Conservation (phyloP, 1,140 invertebrate genomes). For the Mycetomoellerius zeteki region DNA sequence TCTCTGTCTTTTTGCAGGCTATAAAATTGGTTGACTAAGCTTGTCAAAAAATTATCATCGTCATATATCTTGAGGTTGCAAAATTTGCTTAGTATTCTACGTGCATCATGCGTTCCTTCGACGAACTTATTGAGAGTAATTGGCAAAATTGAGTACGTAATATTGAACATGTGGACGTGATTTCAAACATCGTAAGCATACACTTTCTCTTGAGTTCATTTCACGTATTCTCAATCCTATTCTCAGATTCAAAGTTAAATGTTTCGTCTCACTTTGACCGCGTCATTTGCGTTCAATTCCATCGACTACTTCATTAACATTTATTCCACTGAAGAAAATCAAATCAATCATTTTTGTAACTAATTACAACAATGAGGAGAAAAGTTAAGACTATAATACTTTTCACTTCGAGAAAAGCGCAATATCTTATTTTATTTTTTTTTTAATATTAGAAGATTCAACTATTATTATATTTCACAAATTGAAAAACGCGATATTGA, state of each 20-base stretch:
- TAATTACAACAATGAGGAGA: neutral
- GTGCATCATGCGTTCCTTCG: neutral
- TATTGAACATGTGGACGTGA: neutral
- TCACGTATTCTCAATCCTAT: slow-evolving; percentile 24
- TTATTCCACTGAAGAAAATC: neutral
- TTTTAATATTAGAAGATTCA: neutral
- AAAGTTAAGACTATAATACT: neutral
- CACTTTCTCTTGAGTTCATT: slow-evolving; percentile 30
- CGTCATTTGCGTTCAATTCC: neutral
- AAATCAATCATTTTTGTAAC: neutral
- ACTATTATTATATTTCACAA: slow-evolving; percentile 14
- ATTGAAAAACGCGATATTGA: neutral
- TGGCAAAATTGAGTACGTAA: neutral
- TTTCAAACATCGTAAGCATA: neutral
- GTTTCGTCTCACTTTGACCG: slow-evolving; percentile 9
- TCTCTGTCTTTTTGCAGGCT: neutral
- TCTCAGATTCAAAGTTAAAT: neutral
- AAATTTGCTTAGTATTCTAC: neutral
- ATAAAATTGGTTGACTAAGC: neutral
- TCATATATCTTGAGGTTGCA: neutral
- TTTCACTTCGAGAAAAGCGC: neutral
- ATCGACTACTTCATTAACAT: neutral
- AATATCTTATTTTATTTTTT: neutral
- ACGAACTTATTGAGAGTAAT: neutral
- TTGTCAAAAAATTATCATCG: neutral